These are phyloP conservation scores for Vulpes vulpes DNA, from an alignment of 2,113 vertebrate species.

Conservation along the genomic window DNA sequence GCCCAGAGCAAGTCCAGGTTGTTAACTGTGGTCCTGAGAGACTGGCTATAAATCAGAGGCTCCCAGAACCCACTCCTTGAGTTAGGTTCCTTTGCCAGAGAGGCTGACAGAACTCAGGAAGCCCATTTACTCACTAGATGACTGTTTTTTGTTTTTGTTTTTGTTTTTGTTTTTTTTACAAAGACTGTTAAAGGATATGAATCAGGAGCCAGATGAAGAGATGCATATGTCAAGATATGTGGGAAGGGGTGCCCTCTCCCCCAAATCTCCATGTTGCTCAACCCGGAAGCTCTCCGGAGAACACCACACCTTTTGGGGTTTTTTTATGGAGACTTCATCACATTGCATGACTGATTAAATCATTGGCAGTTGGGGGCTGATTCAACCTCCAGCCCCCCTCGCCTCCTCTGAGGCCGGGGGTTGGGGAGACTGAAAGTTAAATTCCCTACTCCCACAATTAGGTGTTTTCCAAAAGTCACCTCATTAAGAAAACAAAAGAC, in stretches of 20 bases:
- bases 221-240: not conserved
- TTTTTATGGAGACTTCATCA: not conserved
- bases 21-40: not conserved
- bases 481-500: not conserved
- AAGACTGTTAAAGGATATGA: not conserved
- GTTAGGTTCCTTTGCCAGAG: not conserved
- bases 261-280: not conserved
- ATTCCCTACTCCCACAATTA: not conserved
- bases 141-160: not conserved
- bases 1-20: not conserved
- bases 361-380: not conserved
- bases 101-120: not conserved
- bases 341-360: not conserved
- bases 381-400: not conserved
- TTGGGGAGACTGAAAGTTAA: not conserved
- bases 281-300: not conserved
- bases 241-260: not conserved
- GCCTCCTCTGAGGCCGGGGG: too few species aligned
- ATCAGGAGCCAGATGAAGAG: not conserved
- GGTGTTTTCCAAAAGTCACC: not conserved
- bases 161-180: not conserved
- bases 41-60: not conserved
- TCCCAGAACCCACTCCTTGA: not conserved
- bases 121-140: not conserved
- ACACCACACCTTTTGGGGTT: not conserved